These are phyloP conservation scores for Acanthurus lineatus DNA, from an alignment of 2,797 vertebrate genomes.

Conservation along the genomic window DNA sequence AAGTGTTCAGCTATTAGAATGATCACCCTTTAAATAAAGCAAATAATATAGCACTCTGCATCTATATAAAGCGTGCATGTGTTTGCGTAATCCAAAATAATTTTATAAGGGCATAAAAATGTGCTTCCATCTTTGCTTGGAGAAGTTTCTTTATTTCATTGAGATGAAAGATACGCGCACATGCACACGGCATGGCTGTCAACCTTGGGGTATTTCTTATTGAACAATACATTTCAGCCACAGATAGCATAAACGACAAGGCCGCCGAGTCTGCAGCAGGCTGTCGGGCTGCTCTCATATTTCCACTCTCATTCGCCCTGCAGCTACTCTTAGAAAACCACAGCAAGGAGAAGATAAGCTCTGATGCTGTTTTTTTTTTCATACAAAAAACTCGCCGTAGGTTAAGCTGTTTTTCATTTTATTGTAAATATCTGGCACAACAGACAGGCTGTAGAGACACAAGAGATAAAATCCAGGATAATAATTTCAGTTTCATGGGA, in stretches of 20 bases:
- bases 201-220: background rate
- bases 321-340: constrained; percentile 43
- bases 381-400: constrained; percentile 36
- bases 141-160: background rate
- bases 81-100: background rate
- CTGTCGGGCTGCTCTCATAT: constrained; percentile 36
- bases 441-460: constrained; percentile 5
- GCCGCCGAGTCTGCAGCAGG: background rate
- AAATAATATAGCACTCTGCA: too few species aligned
- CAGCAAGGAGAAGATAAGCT: constrained; percentile 59
- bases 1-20: background rate
- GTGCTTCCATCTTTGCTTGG: background rate
- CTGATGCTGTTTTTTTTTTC: background rate
- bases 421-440: background rate
- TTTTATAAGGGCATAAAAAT: background rate
- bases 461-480: constrained; percentile 22
- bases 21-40: too few species aligned
- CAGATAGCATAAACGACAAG: constrained; percentile 1
- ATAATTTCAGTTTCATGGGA: background rate
- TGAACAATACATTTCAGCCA: constrained; percentile 2
- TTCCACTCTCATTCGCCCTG: constrained; percentile 50
- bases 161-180: background rate
- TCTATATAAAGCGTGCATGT: too few species aligned
- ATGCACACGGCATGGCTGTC: background rate
- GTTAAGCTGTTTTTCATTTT: constrained; percentile 25